Evolutionary conservation across 2,797 vertebrate species (phyloP), one percentile per base, ranked within the genome.

Genomic region (Cetoscarus ocellatus): DNA sequence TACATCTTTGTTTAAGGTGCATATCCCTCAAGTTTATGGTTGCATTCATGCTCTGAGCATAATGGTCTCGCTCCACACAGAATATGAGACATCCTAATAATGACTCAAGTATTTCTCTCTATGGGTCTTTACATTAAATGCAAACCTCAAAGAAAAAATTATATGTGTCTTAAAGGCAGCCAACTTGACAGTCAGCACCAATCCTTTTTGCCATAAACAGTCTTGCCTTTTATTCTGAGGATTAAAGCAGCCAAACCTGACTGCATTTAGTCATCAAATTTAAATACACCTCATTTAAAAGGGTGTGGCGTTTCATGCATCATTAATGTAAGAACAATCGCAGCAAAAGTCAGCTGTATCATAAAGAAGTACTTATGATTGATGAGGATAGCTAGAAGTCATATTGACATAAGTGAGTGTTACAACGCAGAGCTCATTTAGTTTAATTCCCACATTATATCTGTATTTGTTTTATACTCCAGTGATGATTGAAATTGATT

Each of bases 321-420:
- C 58, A 62, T 72, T 71, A 51, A 70, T 67, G 51, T 35, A 66
- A 40, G 35, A 44, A 58, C 70, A 44, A 60, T 62, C 40, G 19
- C 13, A 17, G 39, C 10, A 57, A 55, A 60, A 40, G 50, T 63
- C 64, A 65, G 51, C 65, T 34, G 27, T 52, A 52, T 57, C 13
- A 0, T 58, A 17, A 68, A 40, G 11, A 68, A 11, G 7, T 43
- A 3, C 39, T 10, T 35, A 7, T 61, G 55, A 75, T 59, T 67
- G 68, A 77, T 80, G 67, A 43, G 19, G n/a, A 18, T 44, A 13
- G 38, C 74, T 40, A 17, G n/a, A 49, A 70, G 34, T 42, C 52
- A 38, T 27, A 61, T 45, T 40, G 5, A 70, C 43, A 61, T 70
- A 54, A 17, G 43, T 51, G 70, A 64, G n/a, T 51, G 66, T 17